phyloP scores from a whole-genome alignment of 2,797 vertebrate species.

The Decapterus maruadsi region DNA sequence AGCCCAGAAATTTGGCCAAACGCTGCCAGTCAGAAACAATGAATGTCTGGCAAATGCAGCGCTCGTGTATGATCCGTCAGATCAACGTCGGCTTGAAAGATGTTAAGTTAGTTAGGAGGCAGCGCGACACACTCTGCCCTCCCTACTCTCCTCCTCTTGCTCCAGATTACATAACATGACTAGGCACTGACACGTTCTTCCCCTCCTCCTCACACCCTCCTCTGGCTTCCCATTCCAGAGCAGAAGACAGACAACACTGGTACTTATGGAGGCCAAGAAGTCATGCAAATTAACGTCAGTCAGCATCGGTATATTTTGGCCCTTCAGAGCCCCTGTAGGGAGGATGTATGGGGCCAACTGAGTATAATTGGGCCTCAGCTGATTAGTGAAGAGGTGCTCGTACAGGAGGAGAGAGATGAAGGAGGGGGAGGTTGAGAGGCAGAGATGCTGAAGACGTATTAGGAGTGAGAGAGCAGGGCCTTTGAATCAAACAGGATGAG shows the following conservation, averaged over 20 bases:
- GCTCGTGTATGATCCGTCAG: conserved; percentile 35
- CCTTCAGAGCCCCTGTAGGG: conserved; percentile 77
- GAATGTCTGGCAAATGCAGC: conserved; percentile 29
- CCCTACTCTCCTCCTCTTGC: conserved; percentile 48
- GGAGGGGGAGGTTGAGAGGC: conserved; percentile 6
- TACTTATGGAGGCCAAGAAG: conserved; percentile 86
- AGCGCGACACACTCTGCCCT: conserved; percentile 63
- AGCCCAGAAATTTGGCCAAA: conserved; percentile 3
- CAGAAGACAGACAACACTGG: conserved; percentile 79
- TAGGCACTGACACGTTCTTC: conserved; percentile 62
- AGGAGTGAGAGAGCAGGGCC: conserved; percentile 55
- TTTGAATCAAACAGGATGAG: conserved; percentile 54
- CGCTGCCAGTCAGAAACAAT: background rate
- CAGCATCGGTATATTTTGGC: conserved; percentile 82
- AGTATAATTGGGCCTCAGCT: conserved; percentile 83
- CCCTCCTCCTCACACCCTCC: conserved; percentile 40
- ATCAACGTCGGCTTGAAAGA: conserved; percentile 39
- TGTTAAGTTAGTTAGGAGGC: conserved; percentile 52
- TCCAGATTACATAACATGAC: conserved; percentile 74
- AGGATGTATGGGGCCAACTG: conserved; percentile 74
- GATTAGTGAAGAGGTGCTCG: conserved; percentile 77
- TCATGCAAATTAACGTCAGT: conserved; percentile 90
- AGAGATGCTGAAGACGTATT: conserved; percentile 65
- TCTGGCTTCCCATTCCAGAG: conserved; percentile 55
- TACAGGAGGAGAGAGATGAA: conserved; percentile 25